Evolutionary conservation across 2,888 invertebrate species (phyloP).

Genomic region (Luffia ferchaultella): DNA sequence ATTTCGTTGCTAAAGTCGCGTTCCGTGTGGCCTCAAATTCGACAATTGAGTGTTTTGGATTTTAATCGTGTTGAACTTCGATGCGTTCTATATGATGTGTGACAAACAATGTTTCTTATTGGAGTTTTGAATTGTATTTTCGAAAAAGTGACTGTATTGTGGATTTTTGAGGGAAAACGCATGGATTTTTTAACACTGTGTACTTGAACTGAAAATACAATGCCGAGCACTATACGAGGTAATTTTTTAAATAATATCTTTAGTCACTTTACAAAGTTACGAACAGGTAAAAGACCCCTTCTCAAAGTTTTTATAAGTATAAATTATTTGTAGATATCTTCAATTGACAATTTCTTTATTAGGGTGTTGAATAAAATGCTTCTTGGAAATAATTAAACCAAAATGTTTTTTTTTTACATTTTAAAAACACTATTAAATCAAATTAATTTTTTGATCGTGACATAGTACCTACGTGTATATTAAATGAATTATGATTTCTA

Average conservation of each 20-base stretch:
- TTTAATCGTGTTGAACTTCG: neutral
- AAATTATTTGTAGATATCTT: no score
- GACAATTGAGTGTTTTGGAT: neutral
- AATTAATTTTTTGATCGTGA: no score
- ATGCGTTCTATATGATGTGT: neutral
- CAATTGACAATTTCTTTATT: no score
- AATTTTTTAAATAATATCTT: conserved; percentile 21
- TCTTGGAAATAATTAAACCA: no score
- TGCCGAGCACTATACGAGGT: conserved; percentile 65
- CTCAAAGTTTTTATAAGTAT: no score
- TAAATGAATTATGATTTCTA: no score
- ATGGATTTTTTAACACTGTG: neutral
- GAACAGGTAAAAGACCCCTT: conserved; percentile 5
- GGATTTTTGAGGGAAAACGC: neutral
- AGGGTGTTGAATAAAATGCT: no score
- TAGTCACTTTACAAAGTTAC: conserved; percentile 11
- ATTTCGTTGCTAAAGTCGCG: no score
- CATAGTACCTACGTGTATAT: no score
- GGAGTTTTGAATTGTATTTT: neutral
- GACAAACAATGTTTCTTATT: neutral
- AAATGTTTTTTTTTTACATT: no score
- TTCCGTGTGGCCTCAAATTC: no score
- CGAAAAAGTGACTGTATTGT: neutral
- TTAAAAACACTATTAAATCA: no score
- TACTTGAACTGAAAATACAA: conserved; percentile 26